A percentile compares a stretch with the other conserved stretches of the same genome.
Conservation (phyloP, 2,113 vertebrate species). For the Cololabis saira region DNA sequence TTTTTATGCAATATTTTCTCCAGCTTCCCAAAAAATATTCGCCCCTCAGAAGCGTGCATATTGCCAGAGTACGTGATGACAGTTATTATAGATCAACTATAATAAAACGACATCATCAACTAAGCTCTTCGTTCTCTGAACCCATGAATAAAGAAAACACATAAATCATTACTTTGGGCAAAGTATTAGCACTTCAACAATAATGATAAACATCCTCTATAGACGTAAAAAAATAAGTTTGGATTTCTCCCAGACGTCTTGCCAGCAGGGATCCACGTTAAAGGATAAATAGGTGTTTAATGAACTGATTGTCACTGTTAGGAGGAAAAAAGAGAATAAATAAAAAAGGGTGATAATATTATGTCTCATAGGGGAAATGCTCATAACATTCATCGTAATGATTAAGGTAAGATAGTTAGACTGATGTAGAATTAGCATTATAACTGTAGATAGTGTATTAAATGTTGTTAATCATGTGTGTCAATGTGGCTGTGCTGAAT, state of each 20-base stretch:
- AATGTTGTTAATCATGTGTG: constrained; percentile 31
- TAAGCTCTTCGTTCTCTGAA: too few species aligned
- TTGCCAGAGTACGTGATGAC: too few species aligned
- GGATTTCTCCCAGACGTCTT: constrained; percentile 16
- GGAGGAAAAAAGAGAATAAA: constrained; percentile 6
- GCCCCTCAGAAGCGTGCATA: too few species aligned
- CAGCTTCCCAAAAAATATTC: too few species aligned
- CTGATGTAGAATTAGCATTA: constrained; percentile 40
- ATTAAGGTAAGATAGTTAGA: constrained; percentile 3
- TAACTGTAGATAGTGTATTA: constrained; percentile 24
- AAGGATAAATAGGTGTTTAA: constrained; percentile 16
- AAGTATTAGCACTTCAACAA: too few species aligned
- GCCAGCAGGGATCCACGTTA: constrained; percentile 9
- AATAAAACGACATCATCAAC: too few species aligned
- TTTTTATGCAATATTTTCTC: too few species aligned
- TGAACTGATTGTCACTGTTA: constrained; percentile 20
- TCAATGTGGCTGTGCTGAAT: constrained; percentile 23
- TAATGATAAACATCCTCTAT: too few species aligned
- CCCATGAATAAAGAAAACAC: not conserved
- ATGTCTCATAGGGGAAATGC: constrained; percentile 19
- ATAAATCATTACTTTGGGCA: not conserved
- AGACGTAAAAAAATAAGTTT: not conserved
- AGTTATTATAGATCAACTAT: too few species aligned
- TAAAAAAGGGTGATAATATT: constrained; percentile 14
- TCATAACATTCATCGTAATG: constrained; percentile 34